A percentile compares a stretch with the other conserved stretches of the same genome.
Evolutionary conservation across 2,797 vertebrate species (phyloP).

Genomic region (Mormyrus proboscirostris): DNA sequence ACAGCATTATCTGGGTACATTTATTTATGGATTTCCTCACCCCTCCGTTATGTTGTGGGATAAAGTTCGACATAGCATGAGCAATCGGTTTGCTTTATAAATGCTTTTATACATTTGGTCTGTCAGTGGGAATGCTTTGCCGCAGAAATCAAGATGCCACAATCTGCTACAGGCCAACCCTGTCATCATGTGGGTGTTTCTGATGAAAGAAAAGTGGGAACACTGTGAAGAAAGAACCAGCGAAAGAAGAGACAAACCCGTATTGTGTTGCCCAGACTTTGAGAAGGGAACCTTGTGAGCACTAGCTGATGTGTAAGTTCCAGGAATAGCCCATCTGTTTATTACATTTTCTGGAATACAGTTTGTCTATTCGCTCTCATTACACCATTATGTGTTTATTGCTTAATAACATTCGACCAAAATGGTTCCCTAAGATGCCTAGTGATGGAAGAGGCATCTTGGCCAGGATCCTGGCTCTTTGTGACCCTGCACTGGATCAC

Average conservation of each 20-base stretch:
- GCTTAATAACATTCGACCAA: not conserved
- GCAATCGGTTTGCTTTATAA: not conserved
- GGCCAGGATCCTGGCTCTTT: not conserved
- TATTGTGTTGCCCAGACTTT: not conserved
- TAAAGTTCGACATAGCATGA: not conserved
- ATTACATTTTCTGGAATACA: not conserved
- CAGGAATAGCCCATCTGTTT: slow-evolving; percentile 16
- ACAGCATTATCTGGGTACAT: not conserved
- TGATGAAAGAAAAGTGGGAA: slow-evolving; percentile 50
- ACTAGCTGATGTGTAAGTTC: not conserved
- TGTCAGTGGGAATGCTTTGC: not conserved
- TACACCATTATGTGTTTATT: not conserved
- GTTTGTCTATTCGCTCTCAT: not conserved
- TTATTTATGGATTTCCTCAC: not conserved
- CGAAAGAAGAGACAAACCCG: not conserved
- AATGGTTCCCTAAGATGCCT: not conserved
- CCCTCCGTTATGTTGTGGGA: not conserved
- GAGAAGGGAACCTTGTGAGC: not conserved
- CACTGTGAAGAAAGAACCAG: slow-evolving; percentile 22
- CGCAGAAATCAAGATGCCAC: not conserved
- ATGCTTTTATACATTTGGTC: not conserved
- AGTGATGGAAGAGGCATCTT: not conserved
- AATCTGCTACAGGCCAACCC: not conserved
- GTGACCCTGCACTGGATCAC: not conserved
- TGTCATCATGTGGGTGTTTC: not conserved